Evolutionary conservation across 2,797 vertebrate genomes (phyloP).

Genomic region (Mormyrops boulengeri): DNA sequence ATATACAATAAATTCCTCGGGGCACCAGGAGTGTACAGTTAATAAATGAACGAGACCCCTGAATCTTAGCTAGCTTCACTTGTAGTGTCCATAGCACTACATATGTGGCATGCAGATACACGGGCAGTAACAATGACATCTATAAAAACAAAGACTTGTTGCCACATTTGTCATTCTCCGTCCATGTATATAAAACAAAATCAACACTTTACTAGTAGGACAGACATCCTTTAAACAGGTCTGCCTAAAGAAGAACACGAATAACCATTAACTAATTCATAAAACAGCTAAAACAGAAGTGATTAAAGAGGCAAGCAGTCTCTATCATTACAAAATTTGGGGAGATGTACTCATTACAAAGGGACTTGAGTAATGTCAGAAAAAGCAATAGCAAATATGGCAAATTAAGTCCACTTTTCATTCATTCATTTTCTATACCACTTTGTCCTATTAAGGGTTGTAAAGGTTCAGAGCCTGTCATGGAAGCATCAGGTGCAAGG

Average conservation of each 20-base stretch:
- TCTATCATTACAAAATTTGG: neutral
- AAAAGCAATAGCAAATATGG: neutral
- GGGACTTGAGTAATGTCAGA: neutral
- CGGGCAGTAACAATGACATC: neutral
- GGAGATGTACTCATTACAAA: neutral
- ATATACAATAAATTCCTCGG: neutral
- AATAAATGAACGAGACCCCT: neutral
- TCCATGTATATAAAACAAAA: neutral
- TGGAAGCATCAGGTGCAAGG: neutral
- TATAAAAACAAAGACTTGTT: neutral
- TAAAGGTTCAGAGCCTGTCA: neutral
- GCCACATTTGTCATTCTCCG: neutral
- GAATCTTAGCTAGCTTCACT: neutral
- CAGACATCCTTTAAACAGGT: neutral
- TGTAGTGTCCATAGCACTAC: neutral
- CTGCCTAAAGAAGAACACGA: neutral
- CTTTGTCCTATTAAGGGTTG: neutral
- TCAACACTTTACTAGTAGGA: neutral
- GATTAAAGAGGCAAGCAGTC: neutral
- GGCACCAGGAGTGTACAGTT: neutral
- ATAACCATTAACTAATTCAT: neutral
- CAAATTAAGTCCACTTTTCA: neutral
- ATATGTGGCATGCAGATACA: neutral
- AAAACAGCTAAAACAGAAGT: neutral
- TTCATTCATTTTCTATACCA: neutral